phyloP scores from a whole-genome alignment of 2,797 vertebrate species.

The Intellagama lesueurii region DNA sequence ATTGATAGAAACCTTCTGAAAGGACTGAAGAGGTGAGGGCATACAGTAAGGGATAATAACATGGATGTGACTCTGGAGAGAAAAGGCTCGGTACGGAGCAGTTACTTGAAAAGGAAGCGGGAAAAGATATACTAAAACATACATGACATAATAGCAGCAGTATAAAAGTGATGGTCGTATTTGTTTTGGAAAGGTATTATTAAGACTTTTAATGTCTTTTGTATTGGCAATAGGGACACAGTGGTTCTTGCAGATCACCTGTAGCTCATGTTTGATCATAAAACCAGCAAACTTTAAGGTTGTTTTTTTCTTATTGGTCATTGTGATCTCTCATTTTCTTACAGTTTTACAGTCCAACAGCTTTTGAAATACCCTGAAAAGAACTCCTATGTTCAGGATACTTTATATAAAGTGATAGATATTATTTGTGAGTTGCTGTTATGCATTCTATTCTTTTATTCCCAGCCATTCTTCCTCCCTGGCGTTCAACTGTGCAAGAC shows the following conservation, averaged over 20 bases:
- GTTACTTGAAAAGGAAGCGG: not conserved
- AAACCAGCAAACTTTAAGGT: not conserved
- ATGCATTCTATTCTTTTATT: conserved; percentile 41
- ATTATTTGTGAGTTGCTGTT: conserved; percentile 37
- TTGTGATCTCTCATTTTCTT: not conserved
- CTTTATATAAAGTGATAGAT: not conserved
- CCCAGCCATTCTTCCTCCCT: conserved; percentile 45
- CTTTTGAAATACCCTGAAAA: conserved; percentile 18
- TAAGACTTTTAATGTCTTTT: not conserved
- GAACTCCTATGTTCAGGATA: conserved; percentile 21
- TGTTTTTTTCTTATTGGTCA: not conserved
- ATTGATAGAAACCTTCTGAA: not conserved
- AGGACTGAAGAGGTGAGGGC: not conserved
- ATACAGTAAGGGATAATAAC: no score
- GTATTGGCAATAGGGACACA: not conserved
- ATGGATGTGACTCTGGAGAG: not conserved
- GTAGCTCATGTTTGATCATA: not conserved
- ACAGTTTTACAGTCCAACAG: conserved; percentile 1
- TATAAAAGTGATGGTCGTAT: not conserved
- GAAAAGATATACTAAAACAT: not conserved
- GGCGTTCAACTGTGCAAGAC: conserved; percentile 1
- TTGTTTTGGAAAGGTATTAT: not conserved
- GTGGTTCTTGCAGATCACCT: not conserved
- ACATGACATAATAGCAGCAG: not conserved
- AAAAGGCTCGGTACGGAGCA: not conserved